Evolutionary conservation across 1,140 invertebrate genomes (phyloP).

Genomic region (Drosophila rhopaloa): DNA sequence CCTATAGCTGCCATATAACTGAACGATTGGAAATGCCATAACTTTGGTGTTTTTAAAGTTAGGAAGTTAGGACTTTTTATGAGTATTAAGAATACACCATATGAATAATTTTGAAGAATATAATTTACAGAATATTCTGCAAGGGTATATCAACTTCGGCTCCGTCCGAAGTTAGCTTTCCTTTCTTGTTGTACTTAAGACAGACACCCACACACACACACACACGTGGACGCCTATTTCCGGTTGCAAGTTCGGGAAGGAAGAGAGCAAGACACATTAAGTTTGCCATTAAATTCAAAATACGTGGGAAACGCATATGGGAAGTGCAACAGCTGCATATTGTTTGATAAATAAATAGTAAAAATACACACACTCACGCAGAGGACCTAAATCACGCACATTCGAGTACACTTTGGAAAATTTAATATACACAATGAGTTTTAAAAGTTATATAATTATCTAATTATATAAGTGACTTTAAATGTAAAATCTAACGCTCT

Average conservation of each 20-base stretch:
- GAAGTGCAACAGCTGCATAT: slow-evolving; percentile 70
- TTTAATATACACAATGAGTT: background rate
- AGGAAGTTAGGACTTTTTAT: no score
- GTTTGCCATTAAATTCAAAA: slow-evolving; percentile 57
- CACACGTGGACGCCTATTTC: slow-evolving; percentile 7
- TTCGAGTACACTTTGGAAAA: slow-evolving; percentile 2
- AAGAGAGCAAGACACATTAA: slow-evolving; percentile 30
- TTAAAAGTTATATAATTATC: no score
- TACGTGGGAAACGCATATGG: slow-evolving; percentile 61
- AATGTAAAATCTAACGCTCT: no score
- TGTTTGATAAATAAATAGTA: slow-evolving; percentile 72
- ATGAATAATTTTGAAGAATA: no score
- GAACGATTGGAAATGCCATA: no score
- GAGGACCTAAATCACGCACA: slow-evolving; percentile 15
- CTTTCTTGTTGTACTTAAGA: slow-evolving; percentile 40
- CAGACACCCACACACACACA: slow-evolving; percentile 6
- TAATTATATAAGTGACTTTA: no score
- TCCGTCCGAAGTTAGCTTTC: no score
- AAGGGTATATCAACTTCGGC: no score
- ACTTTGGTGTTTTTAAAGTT: no score
- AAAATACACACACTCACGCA: slow-evolving; percentile 16
- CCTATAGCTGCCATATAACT: no score
- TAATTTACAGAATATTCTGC: no score
- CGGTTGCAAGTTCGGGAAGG: slow-evolving; percentile 1
- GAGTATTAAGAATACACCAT: no score